Conservation (phyloP, 2,797 vertebrate genomes). For the Pseudochirops cupreus region DNA sequence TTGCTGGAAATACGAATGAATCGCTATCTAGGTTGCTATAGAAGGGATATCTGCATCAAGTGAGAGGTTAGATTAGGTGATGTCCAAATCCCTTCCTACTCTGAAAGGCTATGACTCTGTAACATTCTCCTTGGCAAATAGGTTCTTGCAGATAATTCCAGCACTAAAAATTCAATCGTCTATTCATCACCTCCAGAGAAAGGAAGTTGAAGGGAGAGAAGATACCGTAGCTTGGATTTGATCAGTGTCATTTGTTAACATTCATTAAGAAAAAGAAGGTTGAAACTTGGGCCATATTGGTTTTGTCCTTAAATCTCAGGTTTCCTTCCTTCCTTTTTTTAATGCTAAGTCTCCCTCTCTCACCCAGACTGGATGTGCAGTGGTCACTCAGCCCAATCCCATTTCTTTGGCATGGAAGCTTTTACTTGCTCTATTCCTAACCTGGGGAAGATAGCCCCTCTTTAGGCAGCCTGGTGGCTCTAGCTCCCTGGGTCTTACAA, state of each 20-base stretch:
- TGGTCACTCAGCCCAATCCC: neutral
- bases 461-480: neutral
- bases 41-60: neutral
- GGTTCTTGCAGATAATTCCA: constrained; percentile 22
- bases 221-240: neutral
- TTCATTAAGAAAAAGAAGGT: neutral
- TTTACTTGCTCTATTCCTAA: neutral
- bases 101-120: neutral
- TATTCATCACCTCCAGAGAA: neutral
- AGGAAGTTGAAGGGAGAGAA: neutral
- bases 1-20: neutral
- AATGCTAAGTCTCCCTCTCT: neutral
- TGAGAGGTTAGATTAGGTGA: neutral
- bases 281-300: neutral
- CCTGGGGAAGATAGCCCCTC: neutral
- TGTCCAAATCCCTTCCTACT: neutral
- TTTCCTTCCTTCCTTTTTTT: neutral
- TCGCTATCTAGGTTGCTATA: neutral
- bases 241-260: neutral
- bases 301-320: neutral
- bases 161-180: neutral
- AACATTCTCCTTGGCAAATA: neutral
- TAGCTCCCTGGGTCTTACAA: neutral
- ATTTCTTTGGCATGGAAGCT: neutral
- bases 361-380: neutral